Percentiles rank a stretch among this genome's conserved stretches.
Evolutionary conservation across 2,888 invertebrate genomes (phyloP).

Genomic region (Balanococcus diminutus): DNA sequence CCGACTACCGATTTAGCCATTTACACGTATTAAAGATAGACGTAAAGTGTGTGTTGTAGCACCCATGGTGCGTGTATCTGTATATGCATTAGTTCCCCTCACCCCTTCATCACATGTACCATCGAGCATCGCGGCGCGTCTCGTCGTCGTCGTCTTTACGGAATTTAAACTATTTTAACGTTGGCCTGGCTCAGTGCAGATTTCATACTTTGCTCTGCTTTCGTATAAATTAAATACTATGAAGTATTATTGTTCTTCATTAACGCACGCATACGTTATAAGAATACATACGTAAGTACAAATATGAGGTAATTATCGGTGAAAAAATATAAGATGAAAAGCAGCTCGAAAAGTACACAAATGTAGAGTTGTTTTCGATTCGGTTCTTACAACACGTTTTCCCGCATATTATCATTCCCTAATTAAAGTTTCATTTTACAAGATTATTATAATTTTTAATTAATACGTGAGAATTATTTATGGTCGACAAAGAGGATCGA

Average conservation of each 20-base stretch:
- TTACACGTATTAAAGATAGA: background rate
- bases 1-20: background rate
- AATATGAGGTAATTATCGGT: background rate
- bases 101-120: too few relatives aligned
- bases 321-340: background rate
- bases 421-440: background rate
- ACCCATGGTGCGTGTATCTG: background rate
- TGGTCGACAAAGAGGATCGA: background rate
- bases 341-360: background rate
- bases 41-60: background rate
- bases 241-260: background rate
- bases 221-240: too few relatives aligned
- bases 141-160: background rate
- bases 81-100: background rate
- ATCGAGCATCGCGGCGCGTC: background rate
- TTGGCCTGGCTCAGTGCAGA: background rate
- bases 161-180: conserved; percentile 6
- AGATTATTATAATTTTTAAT: background rate
- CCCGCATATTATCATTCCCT: background rate
- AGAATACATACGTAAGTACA: background rate
- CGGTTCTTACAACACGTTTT: background rate
- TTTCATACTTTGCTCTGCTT: background rate
- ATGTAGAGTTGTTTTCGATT: background rate
- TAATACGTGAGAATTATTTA: background rate
- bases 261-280: background rate